phyloP scores from a whole-genome alignment of 2,113 vertebrate species.

The Meriones unguiculatus region DNA sequence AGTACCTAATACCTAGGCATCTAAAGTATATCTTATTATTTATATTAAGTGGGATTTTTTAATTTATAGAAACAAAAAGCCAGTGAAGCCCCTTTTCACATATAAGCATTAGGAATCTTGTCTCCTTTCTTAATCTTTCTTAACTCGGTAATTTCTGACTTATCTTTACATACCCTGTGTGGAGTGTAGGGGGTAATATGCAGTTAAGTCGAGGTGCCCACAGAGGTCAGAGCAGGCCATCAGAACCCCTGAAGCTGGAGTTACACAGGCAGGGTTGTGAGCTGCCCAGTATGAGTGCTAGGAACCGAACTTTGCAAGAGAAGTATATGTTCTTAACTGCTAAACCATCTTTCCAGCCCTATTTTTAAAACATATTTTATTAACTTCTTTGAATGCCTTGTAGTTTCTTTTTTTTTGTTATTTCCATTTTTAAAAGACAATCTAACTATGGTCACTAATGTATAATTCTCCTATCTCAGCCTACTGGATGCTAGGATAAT shows the following conservation, averaged over 20 bases:
- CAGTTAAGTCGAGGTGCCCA: background rate
- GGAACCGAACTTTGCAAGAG: slow-evolving; percentile 52
- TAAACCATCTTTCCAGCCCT: background rate
- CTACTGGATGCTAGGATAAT: background rate
- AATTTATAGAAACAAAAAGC: slow-evolving; percentile 43
- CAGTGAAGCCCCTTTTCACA: slow-evolving; percentile 13
- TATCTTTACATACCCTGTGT: background rate
- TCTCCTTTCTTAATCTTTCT: slow-evolving; percentile 29
- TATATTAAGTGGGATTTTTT: slow-evolving; percentile 23
- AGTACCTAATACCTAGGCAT: background rate
- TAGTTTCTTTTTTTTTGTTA: background rate
- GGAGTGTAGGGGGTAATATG: background rate
- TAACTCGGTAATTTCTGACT: slow-evolving; percentile 22
- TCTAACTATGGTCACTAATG: background rate
- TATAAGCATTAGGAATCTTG: background rate
- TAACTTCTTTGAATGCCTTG: slow-evolving; percentile 6
- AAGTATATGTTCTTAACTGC: background rate
- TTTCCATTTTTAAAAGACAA: background rate
- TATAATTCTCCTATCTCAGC: background rate
- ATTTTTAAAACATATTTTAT: background rate
- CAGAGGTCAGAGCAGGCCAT: too few relatives aligned
- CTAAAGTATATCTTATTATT: background rate
- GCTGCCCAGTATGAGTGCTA: background rate
- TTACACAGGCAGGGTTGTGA: background rate
- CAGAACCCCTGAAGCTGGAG: background rate